Conservation (phyloP, 2,113 vertebrate species). For the Triplophysa siluroides region DNA sequence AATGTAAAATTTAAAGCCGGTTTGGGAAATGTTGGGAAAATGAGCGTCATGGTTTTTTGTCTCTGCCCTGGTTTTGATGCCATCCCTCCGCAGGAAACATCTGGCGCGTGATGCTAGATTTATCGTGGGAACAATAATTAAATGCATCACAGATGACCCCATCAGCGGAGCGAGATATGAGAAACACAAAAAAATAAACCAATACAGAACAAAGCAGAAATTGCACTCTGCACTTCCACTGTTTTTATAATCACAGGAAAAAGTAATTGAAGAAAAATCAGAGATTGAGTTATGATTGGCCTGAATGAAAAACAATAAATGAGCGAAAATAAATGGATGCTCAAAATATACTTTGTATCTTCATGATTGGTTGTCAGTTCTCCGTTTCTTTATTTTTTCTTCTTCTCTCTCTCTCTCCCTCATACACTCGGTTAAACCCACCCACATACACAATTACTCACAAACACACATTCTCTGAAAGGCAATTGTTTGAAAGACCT, state of each 20-base stretch:
- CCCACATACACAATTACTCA: conserved; percentile 24
- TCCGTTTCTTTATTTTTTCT: not conserved
- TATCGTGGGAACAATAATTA: conserved; percentile 58
- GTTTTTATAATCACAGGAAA: not conserved
- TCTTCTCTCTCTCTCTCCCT: not conserved
- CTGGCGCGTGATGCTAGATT: conserved; percentile 69
- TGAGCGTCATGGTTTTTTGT: conserved; percentile 49
- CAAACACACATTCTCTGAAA: conserved; percentile 27
- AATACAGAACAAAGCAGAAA: conserved; percentile 30
- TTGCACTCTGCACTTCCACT: not conserved
- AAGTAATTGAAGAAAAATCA: conserved; percentile 12
- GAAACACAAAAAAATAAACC: conserved; percentile 33
- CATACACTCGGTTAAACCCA: not conserved
- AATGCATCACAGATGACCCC: conserved; percentile 48
- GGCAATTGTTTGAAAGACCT: conserved; percentile 52
- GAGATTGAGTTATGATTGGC: not conserved
- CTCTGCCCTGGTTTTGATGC: conserved; percentile 49
- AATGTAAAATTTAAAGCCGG: conserved; percentile 45
- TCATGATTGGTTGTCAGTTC: not conserved
- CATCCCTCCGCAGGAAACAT: conserved; percentile 70
- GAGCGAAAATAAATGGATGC: not conserved
- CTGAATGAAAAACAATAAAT: not conserved
- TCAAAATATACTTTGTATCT: not conserved
- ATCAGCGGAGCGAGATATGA: conserved; percentile 30
- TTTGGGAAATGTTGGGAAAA: conserved; percentile 58